phyloP scores from a whole-genome alignment of 2,113 vertebrate genomes.

The Eudyptes chrysolophus region DNA sequence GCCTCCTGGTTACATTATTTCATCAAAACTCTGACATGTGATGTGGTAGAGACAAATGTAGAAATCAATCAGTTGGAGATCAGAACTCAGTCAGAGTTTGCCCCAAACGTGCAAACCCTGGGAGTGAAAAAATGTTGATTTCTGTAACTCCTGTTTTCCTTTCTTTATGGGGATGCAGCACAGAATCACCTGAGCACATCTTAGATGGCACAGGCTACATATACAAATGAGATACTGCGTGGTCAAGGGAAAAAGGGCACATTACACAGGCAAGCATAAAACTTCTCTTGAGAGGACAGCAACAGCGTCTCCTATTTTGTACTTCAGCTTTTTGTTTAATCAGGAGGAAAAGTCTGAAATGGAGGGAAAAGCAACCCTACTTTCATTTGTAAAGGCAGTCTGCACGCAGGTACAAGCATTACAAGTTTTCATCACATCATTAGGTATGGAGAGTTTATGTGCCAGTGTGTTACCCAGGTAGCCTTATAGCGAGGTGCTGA shows the following conservation, averaged over 20 bases:
- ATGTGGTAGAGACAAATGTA: not conserved
- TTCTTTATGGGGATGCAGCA: not conserved
- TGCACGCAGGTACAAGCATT: not conserved
- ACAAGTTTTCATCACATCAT: not conserved
- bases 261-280: not conserved
- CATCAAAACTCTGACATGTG: conserved; percentile 5
- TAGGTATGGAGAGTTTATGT: not conserved
- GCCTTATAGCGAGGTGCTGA: not conserved
- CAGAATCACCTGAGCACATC: not conserved
- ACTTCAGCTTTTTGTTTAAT: not conserved
- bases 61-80: not conserved
- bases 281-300: not conserved
- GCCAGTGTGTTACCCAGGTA: not conserved
- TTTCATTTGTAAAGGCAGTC: not conserved
- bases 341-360: not conserved
- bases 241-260: not conserved
- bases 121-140: not conserved
- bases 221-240: accelerated
- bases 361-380: not conserved
- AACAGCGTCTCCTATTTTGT: not conserved
- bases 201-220: not conserved
- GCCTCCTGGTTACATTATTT: conserved; percentile 17
- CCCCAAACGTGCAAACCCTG: not conserved
- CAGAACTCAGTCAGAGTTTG: not conserved
- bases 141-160: not conserved